phyloP scores from a whole-genome alignment of 2,113 vertebrate species.

The Cephalopterus ornatus region DNA sequence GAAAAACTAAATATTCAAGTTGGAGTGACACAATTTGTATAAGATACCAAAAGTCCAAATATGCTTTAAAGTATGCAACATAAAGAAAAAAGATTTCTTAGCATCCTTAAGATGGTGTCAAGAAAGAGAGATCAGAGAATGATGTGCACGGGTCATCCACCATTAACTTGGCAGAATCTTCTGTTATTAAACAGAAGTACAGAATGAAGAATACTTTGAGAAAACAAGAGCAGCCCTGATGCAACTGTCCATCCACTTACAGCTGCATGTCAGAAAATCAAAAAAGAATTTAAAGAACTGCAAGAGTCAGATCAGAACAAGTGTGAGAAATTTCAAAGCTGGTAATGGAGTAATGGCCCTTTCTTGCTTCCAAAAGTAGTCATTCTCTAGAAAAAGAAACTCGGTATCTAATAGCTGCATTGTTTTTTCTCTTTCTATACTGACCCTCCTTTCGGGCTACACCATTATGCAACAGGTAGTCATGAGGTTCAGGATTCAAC shows the following conservation, averaged over 20 bases:
- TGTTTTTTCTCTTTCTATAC: background rate
- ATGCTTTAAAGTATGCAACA: background rate
- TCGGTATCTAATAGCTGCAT: background rate
- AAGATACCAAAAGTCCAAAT: background rate
- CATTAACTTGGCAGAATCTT: background rate
- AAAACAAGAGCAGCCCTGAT: background rate
- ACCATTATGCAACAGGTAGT: background rate
- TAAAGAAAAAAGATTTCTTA: background rate
- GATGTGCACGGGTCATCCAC: background rate
- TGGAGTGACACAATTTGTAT: background rate
- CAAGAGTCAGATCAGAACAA: background rate
- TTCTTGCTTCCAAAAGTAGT: background rate
- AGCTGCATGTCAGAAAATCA: background rate
- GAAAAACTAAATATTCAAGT: background rate
- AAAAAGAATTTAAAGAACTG: background rate
- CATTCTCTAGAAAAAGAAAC: background rate
- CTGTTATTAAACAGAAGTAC: background rate
- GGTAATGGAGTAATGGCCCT: background rate
- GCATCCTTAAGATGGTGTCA: background rate
- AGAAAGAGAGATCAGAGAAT: background rate
- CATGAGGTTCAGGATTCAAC: background rate
- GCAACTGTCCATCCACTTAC: background rate
- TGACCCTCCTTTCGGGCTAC: background rate
- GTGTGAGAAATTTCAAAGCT: background rate
- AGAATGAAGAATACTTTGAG: background rate